These are phyloP conservation scores for Scartelaos histophorus DNA, from an alignment of 2,113 vertebrate species.

Conservation along the genomic window DNA sequence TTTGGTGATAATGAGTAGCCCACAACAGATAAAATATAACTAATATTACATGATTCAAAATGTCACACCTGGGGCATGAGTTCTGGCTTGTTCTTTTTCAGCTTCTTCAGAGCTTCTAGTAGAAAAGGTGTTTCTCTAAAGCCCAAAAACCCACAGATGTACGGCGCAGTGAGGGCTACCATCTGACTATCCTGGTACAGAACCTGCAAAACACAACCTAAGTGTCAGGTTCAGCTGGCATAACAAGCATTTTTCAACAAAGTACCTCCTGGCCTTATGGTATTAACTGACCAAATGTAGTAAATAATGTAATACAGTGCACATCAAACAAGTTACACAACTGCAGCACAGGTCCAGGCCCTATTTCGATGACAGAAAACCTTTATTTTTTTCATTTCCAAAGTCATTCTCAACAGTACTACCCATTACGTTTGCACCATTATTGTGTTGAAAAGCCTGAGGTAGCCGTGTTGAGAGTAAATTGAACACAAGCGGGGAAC, in stretches of 20 bases:
- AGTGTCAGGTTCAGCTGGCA: neutral
- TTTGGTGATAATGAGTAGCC: too few species aligned
- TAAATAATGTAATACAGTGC: neutral
- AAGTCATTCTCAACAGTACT: neutral
- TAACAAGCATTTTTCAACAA: conserved; percentile 4
- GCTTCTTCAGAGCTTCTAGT: conserved; percentile 80
- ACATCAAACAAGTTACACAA: neutral
- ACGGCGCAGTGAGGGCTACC: conserved; percentile 84
- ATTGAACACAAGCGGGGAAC: conserved; percentile 35
- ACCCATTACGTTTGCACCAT: neutral
- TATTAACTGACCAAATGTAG: neutral
- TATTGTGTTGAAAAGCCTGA: conserved; percentile 11
- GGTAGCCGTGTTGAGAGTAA: conserved; percentile 22
- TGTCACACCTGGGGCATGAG: conserved; percentile 85
- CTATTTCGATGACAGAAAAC: neutral
- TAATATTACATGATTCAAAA: neutral
- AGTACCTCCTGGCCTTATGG: neutral
- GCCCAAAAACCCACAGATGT: conserved; percentile 89
- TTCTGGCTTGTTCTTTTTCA: conserved; percentile 68
- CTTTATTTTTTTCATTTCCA: neutral
- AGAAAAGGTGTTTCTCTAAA: conserved; percentile 89
- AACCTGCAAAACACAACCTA: conserved; percentile 72
- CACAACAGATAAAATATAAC: too few species aligned
- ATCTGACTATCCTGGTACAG: conserved; percentile 86
- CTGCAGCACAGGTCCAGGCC: neutral